These are phyloP conservation scores for Lacerta bilineata DNA, from an alignment of 2,797 vertebrate genomes.

Conservation along the genomic window DNA sequence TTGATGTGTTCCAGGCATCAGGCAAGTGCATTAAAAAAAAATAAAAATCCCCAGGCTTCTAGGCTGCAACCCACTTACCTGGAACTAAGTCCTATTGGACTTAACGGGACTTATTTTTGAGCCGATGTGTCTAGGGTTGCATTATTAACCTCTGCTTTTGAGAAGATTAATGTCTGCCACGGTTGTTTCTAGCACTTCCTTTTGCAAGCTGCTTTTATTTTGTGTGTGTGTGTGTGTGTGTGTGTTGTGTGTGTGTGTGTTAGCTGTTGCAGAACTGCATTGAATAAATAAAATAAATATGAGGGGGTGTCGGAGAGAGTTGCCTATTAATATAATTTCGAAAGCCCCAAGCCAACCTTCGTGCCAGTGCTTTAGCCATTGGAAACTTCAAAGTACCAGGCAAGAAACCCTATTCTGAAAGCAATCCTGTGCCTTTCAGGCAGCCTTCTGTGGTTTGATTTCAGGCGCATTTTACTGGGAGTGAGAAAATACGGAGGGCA, in stretches of 20 bases:
- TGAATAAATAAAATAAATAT: background rate
- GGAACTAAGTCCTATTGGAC: background rate
- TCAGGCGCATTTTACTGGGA: conserved; percentile 6
- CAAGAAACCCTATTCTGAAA: conserved; percentile 2
- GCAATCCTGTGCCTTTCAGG: background rate
- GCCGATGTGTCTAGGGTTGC: background rate
- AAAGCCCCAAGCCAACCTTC: background rate
- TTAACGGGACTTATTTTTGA: background rate
- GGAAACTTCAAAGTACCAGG: background rate
- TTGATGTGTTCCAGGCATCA: background rate
- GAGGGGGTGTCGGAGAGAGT: background rate
- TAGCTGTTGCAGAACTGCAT: background rate
- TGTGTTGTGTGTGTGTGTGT: background rate
- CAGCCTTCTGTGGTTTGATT: conserved; percentile 23
- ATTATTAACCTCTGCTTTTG: background rate
- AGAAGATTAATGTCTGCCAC: background rate
- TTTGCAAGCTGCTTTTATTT: background rate
- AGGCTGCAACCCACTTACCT: background rate
- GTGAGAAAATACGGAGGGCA: background rate
- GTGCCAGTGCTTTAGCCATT: background rate
- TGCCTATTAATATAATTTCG: background rate
- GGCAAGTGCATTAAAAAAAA: too few species aligned
- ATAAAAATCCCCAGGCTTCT: background rate
- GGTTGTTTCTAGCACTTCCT: background rate
- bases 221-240: background rate